phyloP scores from a whole-genome alignment of 2,113 vertebrate genomes.

The Aegypius monachus region DNA sequence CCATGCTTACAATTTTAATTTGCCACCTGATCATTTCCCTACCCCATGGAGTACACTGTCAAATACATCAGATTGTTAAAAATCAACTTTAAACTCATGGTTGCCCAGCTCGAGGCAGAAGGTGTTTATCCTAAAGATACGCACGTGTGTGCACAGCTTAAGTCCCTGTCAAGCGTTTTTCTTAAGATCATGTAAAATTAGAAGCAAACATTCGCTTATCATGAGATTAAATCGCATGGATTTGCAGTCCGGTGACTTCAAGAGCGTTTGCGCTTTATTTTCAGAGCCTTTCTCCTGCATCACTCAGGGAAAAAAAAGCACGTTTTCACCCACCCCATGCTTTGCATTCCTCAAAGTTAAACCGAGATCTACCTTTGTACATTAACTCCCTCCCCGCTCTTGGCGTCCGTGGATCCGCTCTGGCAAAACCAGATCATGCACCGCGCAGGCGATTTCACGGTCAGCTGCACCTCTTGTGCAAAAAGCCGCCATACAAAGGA shows the following conservation, averaged over 20 bases:
- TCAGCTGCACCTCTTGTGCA: neutral
- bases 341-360: neutral
- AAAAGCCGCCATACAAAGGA: neutral
- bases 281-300: neutral
- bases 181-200: neutral
- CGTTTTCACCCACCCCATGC: neutral
- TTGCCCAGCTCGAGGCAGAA: neutral
- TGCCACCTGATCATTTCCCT: too few species aligned
- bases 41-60: neutral
- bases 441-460: neutral
- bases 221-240: neutral
- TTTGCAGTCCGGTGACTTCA: neutral
- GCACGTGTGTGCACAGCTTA: too few species aligned
- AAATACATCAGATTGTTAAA: neutral
- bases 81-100: neutral
- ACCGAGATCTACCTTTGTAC: neutral
- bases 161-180: neutral
- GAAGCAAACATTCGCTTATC: too few species aligned
- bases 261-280: neutral
- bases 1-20: fast-evolving
- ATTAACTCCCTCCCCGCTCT: neutral
- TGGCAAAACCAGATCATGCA: neutral
- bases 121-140: neutral
- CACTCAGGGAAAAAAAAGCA: neutral
- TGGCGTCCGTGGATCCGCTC: neutral